A percentile compares a stretch with the other conserved stretches of the same genome.
phyloP scores from a whole-genome alignment of 2,113 vertebrate species.

The Orycteropus afer region DNA sequence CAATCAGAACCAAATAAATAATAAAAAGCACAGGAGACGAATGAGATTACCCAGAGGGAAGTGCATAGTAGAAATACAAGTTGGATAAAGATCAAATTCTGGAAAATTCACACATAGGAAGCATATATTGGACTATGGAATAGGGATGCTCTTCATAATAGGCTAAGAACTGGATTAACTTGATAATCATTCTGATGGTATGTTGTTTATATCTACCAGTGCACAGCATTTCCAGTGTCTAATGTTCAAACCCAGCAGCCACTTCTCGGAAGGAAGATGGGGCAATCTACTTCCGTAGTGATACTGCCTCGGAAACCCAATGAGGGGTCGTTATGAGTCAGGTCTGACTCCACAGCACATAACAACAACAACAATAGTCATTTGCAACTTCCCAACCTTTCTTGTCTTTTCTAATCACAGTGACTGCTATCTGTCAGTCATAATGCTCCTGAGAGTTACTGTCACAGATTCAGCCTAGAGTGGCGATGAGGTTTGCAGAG shows the following conservation, averaged over 20 bases:
- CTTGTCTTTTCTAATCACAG: conserved; percentile 45
- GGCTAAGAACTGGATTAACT: background rate
- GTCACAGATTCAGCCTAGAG: conserved; percentile 51
- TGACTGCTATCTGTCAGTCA: conserved; percentile 9
- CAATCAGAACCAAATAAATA: background rate
- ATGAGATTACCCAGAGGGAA: background rate
- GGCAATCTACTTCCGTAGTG: too few species aligned
- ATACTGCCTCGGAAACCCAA: too few species aligned
- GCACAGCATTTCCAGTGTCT: background rate
- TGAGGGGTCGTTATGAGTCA: too few species aligned
- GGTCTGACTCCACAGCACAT: too few species aligned
- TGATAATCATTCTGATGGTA: background rate
- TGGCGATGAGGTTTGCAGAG: conserved; percentile 68
- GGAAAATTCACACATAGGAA: background rate
- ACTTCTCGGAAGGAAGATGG: too few species aligned
- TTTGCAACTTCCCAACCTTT: background rate
- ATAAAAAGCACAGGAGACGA: background rate
- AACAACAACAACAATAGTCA: too few species aligned
- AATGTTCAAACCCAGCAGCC: too few species aligned
- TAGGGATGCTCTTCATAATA: background rate
- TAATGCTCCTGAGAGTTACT: conserved; percentile 58
- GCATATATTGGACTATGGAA: background rate
- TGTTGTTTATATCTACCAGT: background rate
- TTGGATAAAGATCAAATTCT: background rate
- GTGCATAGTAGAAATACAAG: background rate